Evolutionary conservation across 2,888 invertebrate species (phyloP).

Genomic region (Ametastegia equiseti): DNA sequence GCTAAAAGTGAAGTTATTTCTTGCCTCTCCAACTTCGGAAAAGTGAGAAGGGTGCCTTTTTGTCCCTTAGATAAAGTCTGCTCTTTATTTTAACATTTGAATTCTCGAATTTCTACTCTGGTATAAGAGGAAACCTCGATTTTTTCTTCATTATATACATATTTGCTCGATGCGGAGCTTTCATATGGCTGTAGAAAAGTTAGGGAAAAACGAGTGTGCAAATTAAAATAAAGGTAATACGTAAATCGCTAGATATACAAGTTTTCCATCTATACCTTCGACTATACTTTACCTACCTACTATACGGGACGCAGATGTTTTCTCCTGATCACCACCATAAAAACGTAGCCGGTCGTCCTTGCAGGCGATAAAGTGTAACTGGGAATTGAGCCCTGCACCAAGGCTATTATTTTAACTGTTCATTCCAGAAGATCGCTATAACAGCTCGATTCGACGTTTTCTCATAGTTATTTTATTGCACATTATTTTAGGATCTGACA

Average conservation of each 20-base stretch:
- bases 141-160: no score
- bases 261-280: neutral
- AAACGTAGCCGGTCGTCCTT: slow-evolving; percentile 57
- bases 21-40: neutral
- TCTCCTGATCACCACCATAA: slow-evolving; percentile 64
- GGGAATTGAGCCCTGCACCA: slow-evolving; percentile 32
- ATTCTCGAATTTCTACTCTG: no score
- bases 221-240: slow-evolving; percentile 3
- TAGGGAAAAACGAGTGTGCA: neutral
- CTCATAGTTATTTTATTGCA: slow-evolving; percentile 2
- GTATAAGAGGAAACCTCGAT: no score
- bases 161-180: no score
- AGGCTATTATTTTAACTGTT: slow-evolving; percentile 33
- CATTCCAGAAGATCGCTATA: neutral
- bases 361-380: slow-evolving; percentile 36
- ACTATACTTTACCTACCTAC: neutral
- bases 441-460: neutral
- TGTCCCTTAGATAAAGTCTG: neutral
- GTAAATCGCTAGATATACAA: neutral
- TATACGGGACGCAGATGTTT: slow-evolving; percentile 66
- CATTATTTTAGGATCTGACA: neutral
- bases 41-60: neutral
- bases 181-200: no score
- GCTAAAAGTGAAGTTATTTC: slow-evolving; percentile 53
- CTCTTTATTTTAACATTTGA: no score